Base-by-base conservation (phyloP, 1,140 invertebrate species). In the Caenorhabditis briggsae region DNA sequence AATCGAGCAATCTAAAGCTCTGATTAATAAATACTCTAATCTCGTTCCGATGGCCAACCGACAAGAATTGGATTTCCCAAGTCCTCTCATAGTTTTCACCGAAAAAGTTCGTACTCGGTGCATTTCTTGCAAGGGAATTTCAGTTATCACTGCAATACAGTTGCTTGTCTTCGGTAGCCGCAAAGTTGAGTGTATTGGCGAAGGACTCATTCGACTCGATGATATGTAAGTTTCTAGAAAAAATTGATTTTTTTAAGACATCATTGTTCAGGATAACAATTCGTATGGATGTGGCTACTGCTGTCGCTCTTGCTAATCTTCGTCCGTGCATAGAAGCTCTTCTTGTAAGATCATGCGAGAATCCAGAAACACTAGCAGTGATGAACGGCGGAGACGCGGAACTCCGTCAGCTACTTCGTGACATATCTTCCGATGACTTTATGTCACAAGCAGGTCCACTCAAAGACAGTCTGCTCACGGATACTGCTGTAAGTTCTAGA, bases 71-170 rank as follows among this genome's bases (percentile, higher is more conserved):
- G 94, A 94, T 84, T 98, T 98, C 90, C 96, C 96, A 0, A 97
- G 95, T 86, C 97, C 97, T 5, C 96, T 98, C 91, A 98, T 99
- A 92, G 96, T 99, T 53, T 99, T 98, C 93, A 97, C 97, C 3
- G 97, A 99, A 94, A 99, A 99, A 94, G 95, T 99, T 65, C 95
- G 97, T 82, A 98, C 97, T 0, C 94, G 96, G 89, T 96, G 97
- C 8, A 96, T 99, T n/a, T 96, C 96, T 18, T 98, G 97, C 92
- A 99, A 99, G 92, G 96, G 98, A 93, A 96, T 97, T 94, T 97
- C 96, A 0, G 98, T 98, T 96, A 95, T 98, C 2, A 95, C 96
- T 2, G 97, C 97, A 0, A 93, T 99, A 86, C 97, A 99, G 93
- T 93, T 99, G 7, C 92, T 99, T 87, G 92, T 99, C 8, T 98